Conservation (phyloP, 2,888 invertebrate genomes). For the Darwinula stevensoni region DNA sequence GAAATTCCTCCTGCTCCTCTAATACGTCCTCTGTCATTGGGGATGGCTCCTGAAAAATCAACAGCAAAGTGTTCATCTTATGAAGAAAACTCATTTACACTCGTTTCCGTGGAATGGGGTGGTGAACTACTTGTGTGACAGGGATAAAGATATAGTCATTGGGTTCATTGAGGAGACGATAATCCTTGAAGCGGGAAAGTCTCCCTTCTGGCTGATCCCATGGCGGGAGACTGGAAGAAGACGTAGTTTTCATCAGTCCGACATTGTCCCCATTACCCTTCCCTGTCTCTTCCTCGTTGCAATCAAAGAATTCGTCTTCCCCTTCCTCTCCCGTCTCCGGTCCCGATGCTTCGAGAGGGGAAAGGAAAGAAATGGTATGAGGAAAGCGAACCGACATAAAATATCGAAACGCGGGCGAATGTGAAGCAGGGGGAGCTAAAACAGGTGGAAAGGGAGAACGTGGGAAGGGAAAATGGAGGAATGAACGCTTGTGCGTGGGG, state of each 20-base stretch:
- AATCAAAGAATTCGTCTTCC: conserved; percentile 50
- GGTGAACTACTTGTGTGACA: too few species aligned
- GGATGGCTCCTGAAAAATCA: conserved; percentile 49
- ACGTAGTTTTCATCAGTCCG: conserved; percentile 10
- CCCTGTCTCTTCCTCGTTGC: conserved; percentile 9
- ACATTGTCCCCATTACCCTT: conserved; percentile 1
- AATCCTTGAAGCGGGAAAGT: conserved; percentile 13
- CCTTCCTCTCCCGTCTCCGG: conserved; percentile 19
- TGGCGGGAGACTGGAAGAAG: conserved; percentile 19
- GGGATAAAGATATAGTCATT: not conserved
- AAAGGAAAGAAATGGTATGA: too few species aligned
- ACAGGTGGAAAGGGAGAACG: too few species aligned
- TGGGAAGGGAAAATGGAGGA: too few species aligned
- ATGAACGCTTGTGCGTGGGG: too few species aligned
- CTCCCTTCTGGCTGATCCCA: conserved; percentile 38
- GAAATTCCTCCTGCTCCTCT: conserved; percentile 56
- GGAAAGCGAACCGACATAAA: too few species aligned
- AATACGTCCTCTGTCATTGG: conserved; percentile 93
- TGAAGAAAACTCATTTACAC: too few species aligned
- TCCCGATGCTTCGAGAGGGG: too few species aligned
- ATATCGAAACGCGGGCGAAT: too few species aligned
- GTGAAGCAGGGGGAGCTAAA: too few species aligned
- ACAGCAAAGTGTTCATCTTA: too few species aligned
- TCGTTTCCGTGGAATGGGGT: too few species aligned
- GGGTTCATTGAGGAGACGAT: not conserved